These are phyloP conservation scores for Pongo pygmaeus DNA, from an alignment of 2,113 vertebrate species.

Conservation along the genomic window DNA sequence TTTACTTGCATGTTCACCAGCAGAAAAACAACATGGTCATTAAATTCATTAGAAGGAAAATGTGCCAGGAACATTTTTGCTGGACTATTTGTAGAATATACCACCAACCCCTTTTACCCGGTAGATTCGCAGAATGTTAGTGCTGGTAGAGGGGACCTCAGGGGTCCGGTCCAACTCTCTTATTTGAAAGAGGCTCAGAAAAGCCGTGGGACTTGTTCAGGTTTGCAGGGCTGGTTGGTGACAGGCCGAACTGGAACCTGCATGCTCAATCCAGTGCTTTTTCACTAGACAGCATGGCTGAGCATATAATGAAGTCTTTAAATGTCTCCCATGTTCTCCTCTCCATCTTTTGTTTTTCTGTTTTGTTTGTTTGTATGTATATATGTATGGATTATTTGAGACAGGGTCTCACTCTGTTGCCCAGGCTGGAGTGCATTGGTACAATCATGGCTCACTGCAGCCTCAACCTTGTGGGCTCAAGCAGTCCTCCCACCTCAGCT, in stretches of 20 bases:
- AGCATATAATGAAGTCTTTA: background rate
- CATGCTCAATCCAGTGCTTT: background rate
- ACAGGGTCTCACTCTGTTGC: too few species aligned
- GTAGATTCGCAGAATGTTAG: background rate
- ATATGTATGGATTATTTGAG: too few species aligned
- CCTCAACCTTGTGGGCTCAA: too few species aligned
- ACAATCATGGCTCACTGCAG: too few species aligned
- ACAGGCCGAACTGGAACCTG: background rate
- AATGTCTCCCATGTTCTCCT: background rate
- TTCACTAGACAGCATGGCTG: background rate
- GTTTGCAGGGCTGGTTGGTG: slow-evolving; percentile 2
- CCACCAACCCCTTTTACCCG: background rate
- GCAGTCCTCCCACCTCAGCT: too few species aligned
- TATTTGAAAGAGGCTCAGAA: background rate
- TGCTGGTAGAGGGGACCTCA: background rate
- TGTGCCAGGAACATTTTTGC: background rate
- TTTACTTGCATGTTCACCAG: background rate
- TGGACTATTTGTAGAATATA: background rate
- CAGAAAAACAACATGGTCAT: background rate
- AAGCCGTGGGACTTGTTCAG: background rate
- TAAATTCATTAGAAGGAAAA: slow-evolving; percentile 8
- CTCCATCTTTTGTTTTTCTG: background rate
- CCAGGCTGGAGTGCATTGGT: too few species aligned
- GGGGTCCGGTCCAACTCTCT: background rate
- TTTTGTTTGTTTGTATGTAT: too few species aligned